Evolutionary conservation across 2,113 vertebrate genomes (phyloP).

Genomic region (Charina bottae): DNA sequence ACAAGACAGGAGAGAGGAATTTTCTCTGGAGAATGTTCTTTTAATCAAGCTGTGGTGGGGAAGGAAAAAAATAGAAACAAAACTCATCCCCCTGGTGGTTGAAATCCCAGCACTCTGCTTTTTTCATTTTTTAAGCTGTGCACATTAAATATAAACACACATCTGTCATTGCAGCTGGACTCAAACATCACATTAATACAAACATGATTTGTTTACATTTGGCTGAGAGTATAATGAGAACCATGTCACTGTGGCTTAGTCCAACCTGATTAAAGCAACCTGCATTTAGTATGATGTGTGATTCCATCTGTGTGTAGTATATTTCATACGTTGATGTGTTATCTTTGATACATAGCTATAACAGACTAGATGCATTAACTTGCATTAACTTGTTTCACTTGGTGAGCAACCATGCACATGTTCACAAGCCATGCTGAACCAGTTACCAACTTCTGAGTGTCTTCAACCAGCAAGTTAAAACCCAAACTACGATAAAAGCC

Average conservation of each 20-base stretch:
- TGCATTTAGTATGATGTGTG: not conserved
- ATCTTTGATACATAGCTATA: not conserved
- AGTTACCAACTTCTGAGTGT: not conserved
- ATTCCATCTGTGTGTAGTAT: not conserved
- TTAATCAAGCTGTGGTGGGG: not conserved
- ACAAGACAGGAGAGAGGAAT: not conserved
- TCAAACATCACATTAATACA: not conserved
- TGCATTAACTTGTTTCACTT: not conserved
- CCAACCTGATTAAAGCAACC: not conserved
- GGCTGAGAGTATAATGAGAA: not conserved
- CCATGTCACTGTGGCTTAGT: not conserved
- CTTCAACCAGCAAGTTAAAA: not conserved
- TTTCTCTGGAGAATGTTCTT: not conserved
- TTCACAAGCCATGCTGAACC: not conserved
- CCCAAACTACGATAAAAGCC: not conserved
- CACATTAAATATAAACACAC: not conserved
- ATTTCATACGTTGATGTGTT: not conserved
- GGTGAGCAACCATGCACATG: not conserved
- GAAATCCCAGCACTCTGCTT: not conserved
- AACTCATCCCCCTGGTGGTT: not conserved
- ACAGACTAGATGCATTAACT: not conserved
- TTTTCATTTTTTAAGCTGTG: not conserved
- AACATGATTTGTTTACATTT: not conserved
- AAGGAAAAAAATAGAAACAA: not conserved
- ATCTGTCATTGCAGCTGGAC: not conserved